phyloP scores from a whole-genome alignment of 1,140 invertebrate species.

The Nymphalis io region DNA sequence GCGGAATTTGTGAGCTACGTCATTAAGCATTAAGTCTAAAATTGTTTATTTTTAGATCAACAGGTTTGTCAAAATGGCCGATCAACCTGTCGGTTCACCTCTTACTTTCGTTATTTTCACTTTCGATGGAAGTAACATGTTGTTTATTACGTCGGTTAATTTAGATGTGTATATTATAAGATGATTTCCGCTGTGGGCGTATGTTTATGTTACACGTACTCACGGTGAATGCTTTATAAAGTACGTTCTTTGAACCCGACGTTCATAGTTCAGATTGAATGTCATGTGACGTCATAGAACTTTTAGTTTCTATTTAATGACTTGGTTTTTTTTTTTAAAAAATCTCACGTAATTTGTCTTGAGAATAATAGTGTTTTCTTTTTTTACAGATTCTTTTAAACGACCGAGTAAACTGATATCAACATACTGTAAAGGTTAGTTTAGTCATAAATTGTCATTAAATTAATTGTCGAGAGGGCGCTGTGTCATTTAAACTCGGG shows the following conservation, averaged over 20 bases:
- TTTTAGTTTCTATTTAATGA: conserved; percentile 29
- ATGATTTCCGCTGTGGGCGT: conserved; percentile 44
- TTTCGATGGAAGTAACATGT: conserved; percentile 63
- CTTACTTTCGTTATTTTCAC: conserved; percentile 78
- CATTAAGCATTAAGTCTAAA: conserved; percentile 1
- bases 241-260: conserved; percentile 34
- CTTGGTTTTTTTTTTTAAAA: neutral
- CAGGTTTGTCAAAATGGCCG: conserved; percentile 57
- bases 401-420: conserved; percentile 16
- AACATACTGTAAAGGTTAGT: conserved; percentile 30
- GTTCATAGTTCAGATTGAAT: conserved; percentile 26
- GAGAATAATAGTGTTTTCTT: conserved; percentile 3
- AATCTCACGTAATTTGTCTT: neutral
- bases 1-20: neutral
- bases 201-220: conserved; percentile 22
- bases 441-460: neutral
- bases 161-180: conserved; percentile 37
- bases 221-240: conserved; percentile 21
- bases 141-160: conserved; percentile 52
- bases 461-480: no score
- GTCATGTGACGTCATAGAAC: conserved; percentile 19
- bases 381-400: conserved; percentile 34
- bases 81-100: conserved; percentile 59
- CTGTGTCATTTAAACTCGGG: no score
- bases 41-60: conserved; percentile 6